Evolutionary conservation across 2,888 invertebrate genomes (phyloP).

Genomic region (Cataglyphis altisquamis): DNA sequence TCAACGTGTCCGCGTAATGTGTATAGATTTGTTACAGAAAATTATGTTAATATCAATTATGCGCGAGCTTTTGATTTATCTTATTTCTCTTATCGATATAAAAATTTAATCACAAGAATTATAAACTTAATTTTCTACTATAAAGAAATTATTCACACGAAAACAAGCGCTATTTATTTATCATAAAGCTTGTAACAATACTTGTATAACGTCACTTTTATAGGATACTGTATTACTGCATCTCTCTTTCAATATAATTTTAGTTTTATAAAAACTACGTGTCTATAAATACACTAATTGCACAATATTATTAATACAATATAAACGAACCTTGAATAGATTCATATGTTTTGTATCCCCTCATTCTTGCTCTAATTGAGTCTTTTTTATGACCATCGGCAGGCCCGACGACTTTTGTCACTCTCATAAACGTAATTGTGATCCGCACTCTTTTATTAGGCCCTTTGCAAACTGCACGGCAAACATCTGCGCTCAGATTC

Average conservation of each 20-base stretch:
- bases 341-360: slow-evolving; percentile 4
- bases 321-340: slow-evolving; percentile 12
- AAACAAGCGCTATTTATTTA: background rate
- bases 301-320: slow-evolving; percentile 6
- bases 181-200: background rate
- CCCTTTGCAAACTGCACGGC: slow-evolving; percentile 7
- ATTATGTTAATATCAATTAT: slow-evolving; percentile 35
- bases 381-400: slow-evolving; percentile 9
- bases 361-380: slow-evolving; percentile 23
- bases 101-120: background rate
- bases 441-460: slow-evolving; percentile 30
- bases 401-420: slow-evolving; percentile 12
- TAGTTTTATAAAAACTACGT: background rate
- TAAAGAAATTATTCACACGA: background rate
- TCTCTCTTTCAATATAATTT: background rate
- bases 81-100: background rate
- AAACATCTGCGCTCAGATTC: slow-evolving; percentile 45
- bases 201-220: background rate
- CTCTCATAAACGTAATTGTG: slow-evolving; percentile 36
- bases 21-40: slow-evolving; percentile 9
- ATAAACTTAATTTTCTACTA: background rate
- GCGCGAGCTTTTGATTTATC: background rate
- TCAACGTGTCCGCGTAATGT: background rate
- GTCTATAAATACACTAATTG: background rate
- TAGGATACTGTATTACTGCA: background rate